These are phyloP conservation scores for Chionomys nivalis DNA, from an alignment of 2,113 vertebrate genomes.

Conservation along the genomic window DNA sequence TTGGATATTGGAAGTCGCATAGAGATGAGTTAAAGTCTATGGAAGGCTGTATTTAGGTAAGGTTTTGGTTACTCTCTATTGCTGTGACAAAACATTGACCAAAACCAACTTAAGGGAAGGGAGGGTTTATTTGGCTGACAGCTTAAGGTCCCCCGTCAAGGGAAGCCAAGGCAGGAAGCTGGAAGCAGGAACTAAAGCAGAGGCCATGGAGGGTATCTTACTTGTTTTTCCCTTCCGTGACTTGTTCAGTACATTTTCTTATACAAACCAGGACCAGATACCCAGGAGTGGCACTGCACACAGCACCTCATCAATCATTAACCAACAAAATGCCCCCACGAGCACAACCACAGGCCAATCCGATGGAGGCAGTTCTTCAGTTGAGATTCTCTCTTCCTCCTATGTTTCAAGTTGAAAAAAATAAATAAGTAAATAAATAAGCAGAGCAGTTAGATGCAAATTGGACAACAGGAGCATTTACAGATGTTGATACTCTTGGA, in stretches of 20 bases:
- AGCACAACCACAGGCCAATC: background rate
- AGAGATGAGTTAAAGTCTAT: background rate
- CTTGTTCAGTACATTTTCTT: background rate
- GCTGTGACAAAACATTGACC: background rate
- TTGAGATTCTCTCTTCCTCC: background rate
- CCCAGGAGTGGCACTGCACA: background rate
- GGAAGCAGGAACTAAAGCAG: too few species aligned
- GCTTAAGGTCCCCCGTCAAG: background rate
- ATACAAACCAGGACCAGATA: background rate
- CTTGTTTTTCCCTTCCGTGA: too few species aligned
- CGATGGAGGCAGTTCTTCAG: background rate
- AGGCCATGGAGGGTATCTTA: too few species aligned
- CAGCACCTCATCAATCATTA: background rate
- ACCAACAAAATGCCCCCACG: too few species aligned
- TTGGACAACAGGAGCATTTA: background rate
- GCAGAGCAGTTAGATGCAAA: background rate
- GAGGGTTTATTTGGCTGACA: background rate
- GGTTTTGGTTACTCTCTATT: background rate
- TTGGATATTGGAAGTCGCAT: background rate
- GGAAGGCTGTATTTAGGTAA: background rate
- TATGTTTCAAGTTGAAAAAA: background rate
- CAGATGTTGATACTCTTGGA: background rate
- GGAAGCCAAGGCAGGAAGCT: too few species aligned
- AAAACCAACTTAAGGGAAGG: background rate
- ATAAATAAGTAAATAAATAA: background rate